These are phyloP conservation scores for Lumbricus terrestris DNA, from an alignment of 2,888 invertebrate genomes.

Conservation along the genomic window DNA sequence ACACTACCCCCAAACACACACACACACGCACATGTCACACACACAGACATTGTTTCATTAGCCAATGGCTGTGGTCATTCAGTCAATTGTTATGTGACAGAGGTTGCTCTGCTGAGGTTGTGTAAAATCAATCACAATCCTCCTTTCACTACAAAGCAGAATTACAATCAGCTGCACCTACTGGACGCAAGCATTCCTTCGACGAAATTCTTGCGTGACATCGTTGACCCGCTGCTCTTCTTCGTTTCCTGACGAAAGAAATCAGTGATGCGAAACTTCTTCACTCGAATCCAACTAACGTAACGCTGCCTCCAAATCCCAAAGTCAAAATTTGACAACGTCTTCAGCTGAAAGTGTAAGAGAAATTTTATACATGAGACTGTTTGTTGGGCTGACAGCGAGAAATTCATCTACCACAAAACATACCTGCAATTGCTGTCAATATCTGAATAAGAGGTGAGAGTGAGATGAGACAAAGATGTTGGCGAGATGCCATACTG, in stretches of 20 bases:
- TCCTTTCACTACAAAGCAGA: not conserved
- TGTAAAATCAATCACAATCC: not conserved
- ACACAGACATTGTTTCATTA: not conserved
- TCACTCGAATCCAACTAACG: constrained; percentile 56
- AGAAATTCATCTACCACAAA: too few relatives aligned
- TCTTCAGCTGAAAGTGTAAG: constrained; percentile 52
- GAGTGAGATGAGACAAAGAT: too few relatives aligned
- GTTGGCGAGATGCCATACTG: too few relatives aligned
- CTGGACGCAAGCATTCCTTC: constrained; percentile 56
- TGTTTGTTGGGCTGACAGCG: too few relatives aligned
- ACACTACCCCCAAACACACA: not conserved
- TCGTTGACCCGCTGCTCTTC: constrained; percentile 51
- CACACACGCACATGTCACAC: too few relatives aligned
- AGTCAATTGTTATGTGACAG: not conserved
- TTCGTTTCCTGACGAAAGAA: constrained; percentile 58
- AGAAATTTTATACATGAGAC: not conserved
- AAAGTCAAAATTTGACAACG: constrained; percentile 59
- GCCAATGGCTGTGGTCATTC: not conserved
- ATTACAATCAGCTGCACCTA: constrained; percentile 40
- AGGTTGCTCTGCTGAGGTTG: too few relatives aligned
- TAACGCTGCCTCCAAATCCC: constrained; percentile 56
- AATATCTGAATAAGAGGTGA: too few relatives aligned
- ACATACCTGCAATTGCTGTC: too few relatives aligned
- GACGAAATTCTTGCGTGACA: constrained; percentile 56
- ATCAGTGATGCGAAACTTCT: constrained; percentile 57